phyloP scores from a whole-genome alignment of 2,888 invertebrate species.

The Pristionchus mayeri region DNA sequence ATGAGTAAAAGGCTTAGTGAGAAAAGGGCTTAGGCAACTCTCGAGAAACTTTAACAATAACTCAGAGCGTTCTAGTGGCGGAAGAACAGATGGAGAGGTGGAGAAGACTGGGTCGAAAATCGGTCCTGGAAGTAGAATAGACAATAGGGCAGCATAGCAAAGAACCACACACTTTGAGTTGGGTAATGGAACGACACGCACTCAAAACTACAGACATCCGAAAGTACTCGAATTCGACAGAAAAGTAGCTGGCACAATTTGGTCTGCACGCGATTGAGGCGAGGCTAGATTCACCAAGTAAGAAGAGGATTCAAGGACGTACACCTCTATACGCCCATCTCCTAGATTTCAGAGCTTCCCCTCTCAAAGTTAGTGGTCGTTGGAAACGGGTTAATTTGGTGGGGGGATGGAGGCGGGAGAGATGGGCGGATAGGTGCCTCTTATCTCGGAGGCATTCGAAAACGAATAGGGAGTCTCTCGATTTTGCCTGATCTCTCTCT shows the following conservation, averaged over 20 bases:
- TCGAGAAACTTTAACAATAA: too few relatives aligned
- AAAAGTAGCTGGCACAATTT: too few relatives aligned
- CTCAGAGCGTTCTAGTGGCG: neutral
- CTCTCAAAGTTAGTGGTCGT: conserved; percentile 21
- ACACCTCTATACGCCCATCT: neutral
- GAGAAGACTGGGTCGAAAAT: neutral
- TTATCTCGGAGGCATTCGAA: too few relatives aligned
- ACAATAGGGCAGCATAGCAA: neutral
- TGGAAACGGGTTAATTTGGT: neutral
- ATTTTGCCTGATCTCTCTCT: too few relatives aligned
- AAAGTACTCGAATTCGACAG: too few relatives aligned
- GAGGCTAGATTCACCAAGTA: neutral
- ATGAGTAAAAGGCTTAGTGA: neutral
- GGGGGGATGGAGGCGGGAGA: neutral
- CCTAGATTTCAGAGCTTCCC: neutral
- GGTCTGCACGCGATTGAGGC: neutral
- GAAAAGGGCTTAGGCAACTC: too few relatives aligned
- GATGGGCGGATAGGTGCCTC: neutral
- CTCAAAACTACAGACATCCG: too few relatives aligned
- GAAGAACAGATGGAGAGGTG: neutral
- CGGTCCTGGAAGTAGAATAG: neutral
- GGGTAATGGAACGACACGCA: too few relatives aligned
- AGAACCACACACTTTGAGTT: too few relatives aligned
- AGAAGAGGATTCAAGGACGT: neutral
- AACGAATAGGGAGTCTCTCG: too few relatives aligned